phyloP scores from a whole-genome alignment of 2,797 vertebrate species.

The Potorous gilbertii region DNA sequence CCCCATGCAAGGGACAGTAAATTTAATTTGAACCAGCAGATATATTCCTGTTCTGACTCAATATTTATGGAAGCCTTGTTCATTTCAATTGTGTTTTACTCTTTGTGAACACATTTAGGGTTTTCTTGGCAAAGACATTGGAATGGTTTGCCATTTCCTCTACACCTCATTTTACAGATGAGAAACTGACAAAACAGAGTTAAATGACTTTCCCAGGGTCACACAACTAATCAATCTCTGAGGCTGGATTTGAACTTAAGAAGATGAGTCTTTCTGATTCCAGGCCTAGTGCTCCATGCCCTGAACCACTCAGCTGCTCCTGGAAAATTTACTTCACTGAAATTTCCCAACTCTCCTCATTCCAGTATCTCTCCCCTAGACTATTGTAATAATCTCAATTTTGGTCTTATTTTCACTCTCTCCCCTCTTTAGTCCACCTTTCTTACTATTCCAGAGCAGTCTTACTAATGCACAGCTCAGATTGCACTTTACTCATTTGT shows the following conservation, averaged over 20 bases:
- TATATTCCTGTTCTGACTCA: not conserved
- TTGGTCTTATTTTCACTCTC: not conserved
- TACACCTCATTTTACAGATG: not conserved
- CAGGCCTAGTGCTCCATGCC: not conserved
- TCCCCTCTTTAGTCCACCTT: not conserved
- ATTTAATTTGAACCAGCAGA: not conserved
- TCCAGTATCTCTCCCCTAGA: not conserved
- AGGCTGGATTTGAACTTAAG: not conserved
- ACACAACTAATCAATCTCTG: not conserved
- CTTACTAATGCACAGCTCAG: not conserved
- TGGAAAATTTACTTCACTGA: not conserved
- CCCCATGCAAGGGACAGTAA: not conserved
- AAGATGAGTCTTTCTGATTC: not conserved
- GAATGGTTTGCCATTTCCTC: not conserved
- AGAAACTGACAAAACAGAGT: not conserved
- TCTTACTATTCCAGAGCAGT: not conserved
- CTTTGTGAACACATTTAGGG: not conserved
- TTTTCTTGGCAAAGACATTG: not conserved
- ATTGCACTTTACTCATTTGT: not conserved
- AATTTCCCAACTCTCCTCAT: not conserved
- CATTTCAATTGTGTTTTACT: not conserved
- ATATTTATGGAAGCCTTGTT: not conserved
- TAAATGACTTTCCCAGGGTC: not conserved
- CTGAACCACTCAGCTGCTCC: not conserved
- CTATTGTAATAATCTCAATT: not conserved